Evolutionary conservation across 2,797 vertebrate species (phyloP), one percentile per base, ranked within the genome.

Genomic region (Tolypeutes matacus): DNA sequence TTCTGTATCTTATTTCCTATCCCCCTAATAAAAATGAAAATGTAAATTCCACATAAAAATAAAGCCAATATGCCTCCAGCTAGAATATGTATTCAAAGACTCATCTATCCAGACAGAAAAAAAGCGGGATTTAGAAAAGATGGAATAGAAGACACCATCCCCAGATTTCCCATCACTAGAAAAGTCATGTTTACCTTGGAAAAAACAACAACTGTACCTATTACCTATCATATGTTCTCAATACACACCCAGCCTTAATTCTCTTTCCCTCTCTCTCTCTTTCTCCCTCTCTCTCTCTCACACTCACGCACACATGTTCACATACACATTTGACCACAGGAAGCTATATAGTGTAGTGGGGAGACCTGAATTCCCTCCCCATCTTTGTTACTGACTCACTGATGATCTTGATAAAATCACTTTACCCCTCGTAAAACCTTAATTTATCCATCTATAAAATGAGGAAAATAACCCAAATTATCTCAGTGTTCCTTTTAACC

Each of bases 81-180:
- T 73, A 94, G 34, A 93, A 93, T 96, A 60, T 90, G 58, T 92
- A 95, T 94, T 92, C 93, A 96, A 96, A 94, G 75, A 92, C 53
- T 87, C 73, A 91, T 93, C 72, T 77, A 92, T 90, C 46, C 91
- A 92, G 76, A 95, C 51, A 97, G 77, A 56, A 95, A 67, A 76
- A 95, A 95, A 96, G 69, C 70, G 87, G 31, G 56, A 97, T 95
- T 96, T 95, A 91, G 75, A 77, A 72, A 90, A 90, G 73, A 62
- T 86, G 42, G 39, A 95, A 95, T 89, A 83, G 92, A 95, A 95
- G 58, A 56, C 62, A 95, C 60, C 31, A 84, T 69, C 56, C 42
- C 25, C 87, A 83, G 58, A 80, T 53, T 34, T 95, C 39, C 60
- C 60, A 93, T 91, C 51, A 72, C 60, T 72, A 62, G 53, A 95